Conservation (phyloP, 1,140 invertebrate species). For the Hypsibius dujardini region DNA sequence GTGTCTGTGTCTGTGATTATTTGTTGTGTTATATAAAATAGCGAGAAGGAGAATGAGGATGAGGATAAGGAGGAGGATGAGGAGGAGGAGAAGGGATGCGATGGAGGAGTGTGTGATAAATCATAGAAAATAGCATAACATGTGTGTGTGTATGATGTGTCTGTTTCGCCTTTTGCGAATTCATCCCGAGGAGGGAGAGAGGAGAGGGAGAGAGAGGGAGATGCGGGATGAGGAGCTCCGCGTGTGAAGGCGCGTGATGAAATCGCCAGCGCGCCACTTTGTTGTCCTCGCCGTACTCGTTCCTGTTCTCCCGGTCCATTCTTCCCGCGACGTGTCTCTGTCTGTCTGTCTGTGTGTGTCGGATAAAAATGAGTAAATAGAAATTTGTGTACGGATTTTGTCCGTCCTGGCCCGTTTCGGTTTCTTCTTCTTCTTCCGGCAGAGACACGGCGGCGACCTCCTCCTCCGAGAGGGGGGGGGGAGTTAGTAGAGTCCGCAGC, state of each 20-base stretch:
- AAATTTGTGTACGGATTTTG: background rate
- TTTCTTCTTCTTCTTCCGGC: background rate
- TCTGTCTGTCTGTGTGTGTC: background rate
- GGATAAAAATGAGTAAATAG: background rate
- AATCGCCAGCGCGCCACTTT: background rate
- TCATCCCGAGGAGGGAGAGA: background rate
- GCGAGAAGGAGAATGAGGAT: too few relatives aligned
- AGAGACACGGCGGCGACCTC: too few relatives aligned
- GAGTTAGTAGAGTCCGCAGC: conserved; percentile 80
- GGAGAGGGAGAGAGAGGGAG: background rate
- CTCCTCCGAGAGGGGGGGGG: background rate
- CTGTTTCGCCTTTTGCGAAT: too few relatives aligned
- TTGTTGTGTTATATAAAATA: too few relatives aligned
- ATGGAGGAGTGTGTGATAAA: too few relatives aligned
- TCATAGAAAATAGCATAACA: too few relatives aligned
- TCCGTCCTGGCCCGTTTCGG: background rate
- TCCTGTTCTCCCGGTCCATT: background rate
- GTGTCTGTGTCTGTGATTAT: too few relatives aligned
- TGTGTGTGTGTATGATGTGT: too few relatives aligned
- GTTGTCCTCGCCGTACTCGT: background rate
- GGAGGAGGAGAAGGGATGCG: too few relatives aligned
- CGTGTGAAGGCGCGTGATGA: background rate
- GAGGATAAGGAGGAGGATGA: too few relatives aligned
- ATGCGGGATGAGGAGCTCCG: background rate
- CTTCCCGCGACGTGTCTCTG: background rate